A percentile compares a stretch with the other conserved stretches of the same genome.
phyloP scores from a whole-genome alignment of 2,888 invertebrate genomes.

The Himalopsyche anomala region DNA sequence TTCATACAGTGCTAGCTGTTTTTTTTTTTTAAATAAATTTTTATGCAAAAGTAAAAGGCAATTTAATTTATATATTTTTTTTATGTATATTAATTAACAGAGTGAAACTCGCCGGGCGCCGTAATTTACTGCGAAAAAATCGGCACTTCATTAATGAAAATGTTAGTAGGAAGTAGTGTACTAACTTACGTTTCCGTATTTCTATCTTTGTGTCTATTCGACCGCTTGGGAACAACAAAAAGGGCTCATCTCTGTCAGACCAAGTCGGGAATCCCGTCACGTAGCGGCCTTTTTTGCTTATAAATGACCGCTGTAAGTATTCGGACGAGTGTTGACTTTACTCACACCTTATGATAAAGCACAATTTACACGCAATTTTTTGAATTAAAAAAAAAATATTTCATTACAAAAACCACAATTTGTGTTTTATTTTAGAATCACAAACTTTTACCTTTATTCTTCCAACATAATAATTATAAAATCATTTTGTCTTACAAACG shows the following conservation, averaged over 20 bases:
- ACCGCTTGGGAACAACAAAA: conserved; percentile 30
- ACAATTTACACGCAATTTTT: neutral
- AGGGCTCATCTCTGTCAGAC: neutral
- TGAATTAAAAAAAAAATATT: no score
- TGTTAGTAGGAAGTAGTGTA: neutral
- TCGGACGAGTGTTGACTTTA: conserved; percentile 16
- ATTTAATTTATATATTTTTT: no score
- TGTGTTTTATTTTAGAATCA: no score
- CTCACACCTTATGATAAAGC: neutral
- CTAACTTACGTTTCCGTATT: neutral
- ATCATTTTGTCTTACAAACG: no score
- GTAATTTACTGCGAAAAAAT: neutral
- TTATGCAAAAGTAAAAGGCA: no score
- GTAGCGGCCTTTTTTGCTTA: neutral
- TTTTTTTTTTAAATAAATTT: no score
- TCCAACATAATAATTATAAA: no score
- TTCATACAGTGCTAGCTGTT: no score
- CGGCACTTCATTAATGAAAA: neutral
- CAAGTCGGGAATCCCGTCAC: neutral
- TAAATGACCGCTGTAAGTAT: conserved; percentile 19
- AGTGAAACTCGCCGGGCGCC: no score
- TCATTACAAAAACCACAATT: no score
- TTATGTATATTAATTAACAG: no score
- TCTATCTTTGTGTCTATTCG: neutral
- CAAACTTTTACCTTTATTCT: no score